Conservation (phyloP, 2,888 invertebrate genomes). For the Clitarchus hookeri region DNA sequence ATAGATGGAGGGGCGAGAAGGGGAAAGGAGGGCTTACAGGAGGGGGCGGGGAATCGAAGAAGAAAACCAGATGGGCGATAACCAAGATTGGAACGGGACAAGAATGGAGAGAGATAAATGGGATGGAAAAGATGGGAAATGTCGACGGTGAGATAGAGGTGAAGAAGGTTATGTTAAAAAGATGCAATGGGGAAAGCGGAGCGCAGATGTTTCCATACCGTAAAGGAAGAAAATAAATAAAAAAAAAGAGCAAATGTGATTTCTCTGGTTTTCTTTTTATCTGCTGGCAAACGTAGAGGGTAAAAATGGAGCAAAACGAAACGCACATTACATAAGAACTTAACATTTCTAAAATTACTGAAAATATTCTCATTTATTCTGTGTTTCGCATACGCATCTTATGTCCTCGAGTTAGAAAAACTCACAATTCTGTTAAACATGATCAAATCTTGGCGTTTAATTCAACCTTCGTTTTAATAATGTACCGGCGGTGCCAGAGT, state of each 20-base stretch:
- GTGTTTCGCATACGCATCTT: background rate
- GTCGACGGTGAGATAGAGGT: slow-evolving; percentile 3
- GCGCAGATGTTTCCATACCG: slow-evolving; percentile 9
- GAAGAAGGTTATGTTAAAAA: slow-evolving; percentile 22
- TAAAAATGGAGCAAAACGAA: background rate
- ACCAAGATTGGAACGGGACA: slow-evolving; percentile 22
- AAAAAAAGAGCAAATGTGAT: background rate
- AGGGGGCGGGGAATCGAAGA: background rate
- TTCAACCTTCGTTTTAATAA: no score
- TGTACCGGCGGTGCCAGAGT: no score
- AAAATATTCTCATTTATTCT: background rate
- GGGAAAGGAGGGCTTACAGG: background rate
- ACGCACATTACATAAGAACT: background rate
- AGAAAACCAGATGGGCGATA: slow-evolving; percentile 26
- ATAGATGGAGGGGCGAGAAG: background rate
- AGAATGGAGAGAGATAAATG: slow-evolving; percentile 26
- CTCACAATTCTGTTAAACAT: no score
- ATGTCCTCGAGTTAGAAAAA: no score
- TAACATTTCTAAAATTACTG: background rate
- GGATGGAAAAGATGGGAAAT: slow-evolving; percentile 19
- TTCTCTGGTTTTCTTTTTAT: background rate
- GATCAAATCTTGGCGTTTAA: no score
- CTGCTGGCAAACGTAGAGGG: background rate
- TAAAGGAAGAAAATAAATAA: background rate
- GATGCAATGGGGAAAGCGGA: slow-evolving; percentile 23